Evolutionary conservation across 2,797 vertebrate genomes (phyloP), one percentile per base, ranked within the genome.

Genomic region (Pagetopsis macropterus): DNA sequence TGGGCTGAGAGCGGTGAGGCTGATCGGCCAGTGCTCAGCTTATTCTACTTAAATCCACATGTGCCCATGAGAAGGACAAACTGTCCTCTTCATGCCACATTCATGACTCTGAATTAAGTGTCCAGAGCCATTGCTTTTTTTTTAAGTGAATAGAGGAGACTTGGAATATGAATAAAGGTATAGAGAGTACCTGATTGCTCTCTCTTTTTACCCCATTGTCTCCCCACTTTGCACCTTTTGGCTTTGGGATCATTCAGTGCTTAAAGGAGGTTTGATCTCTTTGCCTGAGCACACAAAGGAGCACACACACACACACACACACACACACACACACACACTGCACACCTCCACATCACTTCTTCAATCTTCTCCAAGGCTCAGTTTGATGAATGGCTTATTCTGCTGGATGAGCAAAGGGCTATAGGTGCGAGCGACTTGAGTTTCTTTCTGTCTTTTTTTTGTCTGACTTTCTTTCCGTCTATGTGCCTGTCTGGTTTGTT

Each of bases 311-410:
- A 12, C 61, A 58, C 56, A 19, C 44, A 23, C 50, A 10, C 43
- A 23, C 58, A 50, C 46, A 68, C 71, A 17, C 71, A 68, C 72
- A 76, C 46, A 65, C 23, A 58, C 44, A 17, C 48, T 1, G 17
- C 51, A 78, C 75, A 74, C 50, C 55, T 62, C 65, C 70, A 49
- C 70, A 82, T 82, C 77, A 43, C 37, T 76, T 72, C 55, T 81
- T 79, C 77, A 87, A 74, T 88, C 81, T 81, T 81, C 80, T 84
- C 65, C 64, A 70, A 78, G 75, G 71, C 66, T 88, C 69, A 74
- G 43, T 68, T 81, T 89, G 82, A 91, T 89, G 72, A 81, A 90
- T 81, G 81, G 63, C 77, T 88, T 81, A 83, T 89, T 89, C 80
- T 84, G 66, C 77, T 64, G 75, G 69, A 76, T 79, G 87, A 90